Base-by-base conservation (phyloP, 2,888 invertebrate species). In the Piscicola geometra region DNA sequence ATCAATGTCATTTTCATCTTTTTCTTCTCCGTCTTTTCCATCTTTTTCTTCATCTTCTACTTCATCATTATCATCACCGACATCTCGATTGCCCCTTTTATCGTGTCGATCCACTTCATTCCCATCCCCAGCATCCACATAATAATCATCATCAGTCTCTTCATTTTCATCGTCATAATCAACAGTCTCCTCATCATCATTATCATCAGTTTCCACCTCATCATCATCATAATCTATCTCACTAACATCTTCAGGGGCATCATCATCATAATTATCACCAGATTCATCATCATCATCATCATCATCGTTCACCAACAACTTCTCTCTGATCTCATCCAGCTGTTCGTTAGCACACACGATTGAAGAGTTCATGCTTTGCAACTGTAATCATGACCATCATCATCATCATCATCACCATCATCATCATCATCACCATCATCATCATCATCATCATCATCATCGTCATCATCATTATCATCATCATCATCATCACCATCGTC, bases 381-480 rank as follows among this genome's bases (percentile, higher is more conserved):
- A n/a, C 15, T 41, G 41, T 41, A 5, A 41, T 41, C 41, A 41
- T 41, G 9, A 41, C 41, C 41, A 15, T 41, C 15, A 41, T 41
- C 41, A 15, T 41, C 30, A 25, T 64, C 25, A 12, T 25, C 21
- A 64, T 28, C 9, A 32, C 33, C 36, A 35, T 78, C 32, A 69
- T 67, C n/a, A 25, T 60, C 56, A 32, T 30, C 71, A 25, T 33
- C 41, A 28, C 72, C 66, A 33, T 67, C 32, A 32, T 74, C 69
- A 64, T 35, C 72, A 47, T 66, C 67, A 52, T 75, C 75, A 41
- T 77, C 68, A 52, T 74, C 66, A 56, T 70, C 56, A 9, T 73
- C 73, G n/a, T 73, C 60, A 18, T 73, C 56, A 28, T 73, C 73
- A 25, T 56, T 60, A 18, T 52, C 71, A 50, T 47, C 71, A 15